A percentile compares a stretch with the other conserved stretches of the same genome.
Conservation (phyloP, 2,888 invertebrate genomes). For the Drosophila melanosoma region DNA sequence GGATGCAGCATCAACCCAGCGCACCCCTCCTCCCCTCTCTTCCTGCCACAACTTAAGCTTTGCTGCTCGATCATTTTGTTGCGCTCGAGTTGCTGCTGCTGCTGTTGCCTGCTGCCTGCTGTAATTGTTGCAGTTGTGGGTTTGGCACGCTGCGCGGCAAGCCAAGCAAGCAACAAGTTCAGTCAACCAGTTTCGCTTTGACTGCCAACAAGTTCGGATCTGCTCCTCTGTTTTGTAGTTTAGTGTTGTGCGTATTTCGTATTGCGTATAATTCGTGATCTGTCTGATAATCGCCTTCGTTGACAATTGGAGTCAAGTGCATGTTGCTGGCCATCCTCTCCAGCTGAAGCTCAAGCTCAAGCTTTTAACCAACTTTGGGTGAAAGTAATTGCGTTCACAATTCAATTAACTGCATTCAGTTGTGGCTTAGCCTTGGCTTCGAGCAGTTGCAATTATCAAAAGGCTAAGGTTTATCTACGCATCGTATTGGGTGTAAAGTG, state of each 20-base stretch:
- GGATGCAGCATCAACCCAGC: background rate
- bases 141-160: constrained; percentile 36
- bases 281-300: background rate
- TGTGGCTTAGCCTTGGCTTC: background rate
- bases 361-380: constrained; percentile 18
- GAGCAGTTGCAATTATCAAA: constrained; percentile 1
- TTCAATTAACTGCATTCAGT: constrained; percentile 33
- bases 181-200: constrained; percentile 72
- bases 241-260: background rate
- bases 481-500: background rate
- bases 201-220: constrained; percentile 66
- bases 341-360: background rate
- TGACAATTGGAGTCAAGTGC: constrained; percentile 10
- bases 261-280: constrained; percentile 9
- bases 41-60: background rate
- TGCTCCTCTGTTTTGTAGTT: constrained; percentile 13
- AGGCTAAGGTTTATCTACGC: background rate
- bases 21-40: background rate
- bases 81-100: constrained; percentile 67
- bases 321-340: background rate
- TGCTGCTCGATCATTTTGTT: constrained; percentile 54
- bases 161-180: constrained; percentile 58
- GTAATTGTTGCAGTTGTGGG: constrained; percentile 26
- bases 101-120: background rate
- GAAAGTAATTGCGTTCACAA: constrained; percentile 46